Evolutionary conservation across 2,888 invertebrate species (phyloP).

Genomic region (Diogma glabrata): DNA sequence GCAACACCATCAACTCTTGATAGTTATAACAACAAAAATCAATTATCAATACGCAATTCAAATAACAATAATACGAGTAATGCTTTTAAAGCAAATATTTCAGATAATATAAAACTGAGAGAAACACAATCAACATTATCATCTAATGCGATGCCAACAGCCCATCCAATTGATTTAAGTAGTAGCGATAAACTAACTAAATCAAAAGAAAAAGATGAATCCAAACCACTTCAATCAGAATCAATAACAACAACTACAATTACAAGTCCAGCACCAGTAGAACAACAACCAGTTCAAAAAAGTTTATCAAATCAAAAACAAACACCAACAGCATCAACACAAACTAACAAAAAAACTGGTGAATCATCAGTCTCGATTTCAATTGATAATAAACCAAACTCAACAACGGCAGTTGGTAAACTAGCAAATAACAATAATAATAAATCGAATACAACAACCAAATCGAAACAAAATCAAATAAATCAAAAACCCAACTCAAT

Average conservation of each 20-base stretch:
- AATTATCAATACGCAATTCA: no score
- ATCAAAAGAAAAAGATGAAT: conserved; percentile 1
- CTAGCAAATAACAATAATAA: no score
- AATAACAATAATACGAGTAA: no score
- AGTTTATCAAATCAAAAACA: background rate
- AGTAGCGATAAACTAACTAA: conserved; percentile 2
- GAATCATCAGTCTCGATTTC: conserved; percentile 13
- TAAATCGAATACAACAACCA: background rate
- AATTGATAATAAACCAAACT: background rate
- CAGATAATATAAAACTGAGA: no score
- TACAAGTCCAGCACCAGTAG: background rate
- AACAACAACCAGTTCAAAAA: conserved; percentile 6
- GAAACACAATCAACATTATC: conserved; percentile 6
- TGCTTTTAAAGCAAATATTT: no score
- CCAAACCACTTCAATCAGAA: conserved; percentile 10
- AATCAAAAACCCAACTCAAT: conserved; percentile 14
- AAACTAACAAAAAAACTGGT: no score
- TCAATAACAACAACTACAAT: conserved; percentile 13
- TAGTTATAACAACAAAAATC: conserved; percentile 12
- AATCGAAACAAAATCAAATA: background rate
- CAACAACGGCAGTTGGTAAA: background rate
- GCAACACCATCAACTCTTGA: conserved; percentile 13
- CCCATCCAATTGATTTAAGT: background rate
- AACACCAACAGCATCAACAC: background rate
- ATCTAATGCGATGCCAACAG: background rate